Conservation (phyloP, 2,797 vertebrate species). For the Mormyrus hasselquistii region DNA sequence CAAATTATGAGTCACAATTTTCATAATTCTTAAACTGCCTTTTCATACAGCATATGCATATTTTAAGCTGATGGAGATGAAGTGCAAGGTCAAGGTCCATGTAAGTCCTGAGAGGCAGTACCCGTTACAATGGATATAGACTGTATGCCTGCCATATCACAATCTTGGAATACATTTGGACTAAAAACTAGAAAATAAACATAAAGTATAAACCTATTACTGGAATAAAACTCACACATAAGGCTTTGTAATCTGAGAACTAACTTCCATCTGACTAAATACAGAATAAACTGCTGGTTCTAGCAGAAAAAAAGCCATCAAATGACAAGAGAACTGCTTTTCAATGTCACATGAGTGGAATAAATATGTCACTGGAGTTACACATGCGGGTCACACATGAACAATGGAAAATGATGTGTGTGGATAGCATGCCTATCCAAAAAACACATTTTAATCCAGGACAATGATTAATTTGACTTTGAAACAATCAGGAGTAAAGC, state of each 20-base stretch:
- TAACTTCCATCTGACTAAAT: background rate
- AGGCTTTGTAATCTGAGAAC: background rate
- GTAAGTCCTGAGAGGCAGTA: background rate
- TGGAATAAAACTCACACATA: background rate
- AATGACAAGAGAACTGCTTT: background rate
- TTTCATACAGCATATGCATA: background rate
- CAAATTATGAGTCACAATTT: background rate
- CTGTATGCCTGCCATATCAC: background rate
- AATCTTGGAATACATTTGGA: background rate
- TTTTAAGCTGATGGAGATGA: slow-evolving; percentile 34
- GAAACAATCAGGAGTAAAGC: background rate
- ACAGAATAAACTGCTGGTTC: background rate
- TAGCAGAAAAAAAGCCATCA: background rate
- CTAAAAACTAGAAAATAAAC: background rate
- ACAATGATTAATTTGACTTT: background rate
- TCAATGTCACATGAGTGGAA: background rate
- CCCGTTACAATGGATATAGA: background rate
- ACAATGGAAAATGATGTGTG: background rate
- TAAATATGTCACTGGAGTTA: background rate
- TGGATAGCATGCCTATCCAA: background rate
- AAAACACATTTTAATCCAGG: background rate
- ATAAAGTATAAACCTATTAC: background rate
- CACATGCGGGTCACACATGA: background rate
- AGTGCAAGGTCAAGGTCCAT: slow-evolving; percentile 36
- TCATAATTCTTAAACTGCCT: background rate